Evolutionary conservation across 2,888 invertebrate species (phyloP).

Genomic region (Aradus depressus): DNA sequence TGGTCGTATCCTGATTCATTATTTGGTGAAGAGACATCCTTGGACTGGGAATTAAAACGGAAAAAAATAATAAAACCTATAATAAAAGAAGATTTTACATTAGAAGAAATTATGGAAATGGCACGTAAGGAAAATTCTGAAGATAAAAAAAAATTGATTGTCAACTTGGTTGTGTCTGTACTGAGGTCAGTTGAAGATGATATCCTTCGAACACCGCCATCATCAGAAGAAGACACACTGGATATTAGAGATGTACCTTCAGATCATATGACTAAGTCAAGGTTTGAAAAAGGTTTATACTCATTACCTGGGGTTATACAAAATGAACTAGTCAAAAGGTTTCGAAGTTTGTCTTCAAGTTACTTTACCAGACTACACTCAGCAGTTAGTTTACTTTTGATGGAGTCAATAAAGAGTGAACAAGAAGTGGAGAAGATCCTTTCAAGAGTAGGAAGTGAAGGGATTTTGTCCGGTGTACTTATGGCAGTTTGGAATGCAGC

Average conservation of each 20-base stretch:
- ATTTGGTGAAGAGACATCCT: not conserved
- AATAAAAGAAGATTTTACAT: not conserved
- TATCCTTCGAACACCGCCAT: no score
- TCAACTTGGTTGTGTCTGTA: no score
- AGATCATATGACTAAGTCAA: not conserved
- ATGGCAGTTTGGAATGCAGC: not conserved
- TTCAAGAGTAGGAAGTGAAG: constrained; percentile 1
- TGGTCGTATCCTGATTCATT: not conserved
- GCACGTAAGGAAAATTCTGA: not conserved
- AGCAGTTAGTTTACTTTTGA: no score
- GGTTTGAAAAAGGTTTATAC: constrained; percentile 15
- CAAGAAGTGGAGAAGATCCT: not conserved
- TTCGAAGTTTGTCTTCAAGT: not conserved
- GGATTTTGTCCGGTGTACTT: constrained; percentile 1
- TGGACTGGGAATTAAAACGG: no score
- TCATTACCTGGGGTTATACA: constrained; percentile 2
- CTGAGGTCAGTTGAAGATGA: no score
- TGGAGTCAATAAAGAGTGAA: not conserved
- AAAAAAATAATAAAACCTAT: no score
- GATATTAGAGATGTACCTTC: constrained; percentile 20
- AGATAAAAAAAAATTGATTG: no score
- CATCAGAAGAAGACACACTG: constrained; percentile 10
- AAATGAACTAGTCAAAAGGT: not conserved
- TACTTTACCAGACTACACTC: no score
- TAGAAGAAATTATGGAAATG: not conserved